Percentiles rank a stretch among this genome's conserved stretches.
phyloP scores from a whole-genome alignment of 1,140 invertebrate genomes.

The Drosophila watanabei region DNA sequence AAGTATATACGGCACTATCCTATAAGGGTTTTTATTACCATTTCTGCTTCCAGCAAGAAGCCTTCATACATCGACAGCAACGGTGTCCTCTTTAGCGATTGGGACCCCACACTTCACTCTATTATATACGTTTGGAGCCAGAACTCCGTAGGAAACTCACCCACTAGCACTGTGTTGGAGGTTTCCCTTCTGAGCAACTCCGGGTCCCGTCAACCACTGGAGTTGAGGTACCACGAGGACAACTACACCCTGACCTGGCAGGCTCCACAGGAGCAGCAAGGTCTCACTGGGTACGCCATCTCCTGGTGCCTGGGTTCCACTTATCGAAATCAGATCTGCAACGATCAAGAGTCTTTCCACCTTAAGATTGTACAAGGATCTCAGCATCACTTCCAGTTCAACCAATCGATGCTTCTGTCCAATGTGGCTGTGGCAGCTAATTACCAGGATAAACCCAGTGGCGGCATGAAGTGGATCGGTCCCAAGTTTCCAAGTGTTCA shows the following conservation, averaged over 20 bases:
- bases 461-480: constrained; percentile 1
- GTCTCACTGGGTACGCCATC: neutral
- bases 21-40: fast-evolving
- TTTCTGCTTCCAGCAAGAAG: neutral
- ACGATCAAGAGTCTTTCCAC: neutral
- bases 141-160: neutral
- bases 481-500: neutral
- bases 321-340: constrained; percentile 2
- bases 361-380: neutral
- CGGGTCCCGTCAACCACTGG: neutral
- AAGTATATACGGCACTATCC: neutral
- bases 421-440: constrained; percentile 1
- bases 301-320: constrained; percentile 4
- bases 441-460: constrained; percentile 7
- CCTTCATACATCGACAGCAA: neutral
- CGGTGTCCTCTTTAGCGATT: neutral
- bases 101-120: neutral
- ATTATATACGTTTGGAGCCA: constrained; percentile 1
- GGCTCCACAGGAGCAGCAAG: neutral
- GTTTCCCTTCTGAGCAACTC: neutral
- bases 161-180: neutral
- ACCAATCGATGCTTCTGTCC: neutral
- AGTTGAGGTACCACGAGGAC: neutral
- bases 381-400: neutral
- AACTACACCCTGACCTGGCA: constrained; percentile 13